Evolutionary conservation across 2,113 vertebrate species (phyloP), one percentile per base, ranked within the genome.

Genomic region (Paedocypris sp.): DNA sequence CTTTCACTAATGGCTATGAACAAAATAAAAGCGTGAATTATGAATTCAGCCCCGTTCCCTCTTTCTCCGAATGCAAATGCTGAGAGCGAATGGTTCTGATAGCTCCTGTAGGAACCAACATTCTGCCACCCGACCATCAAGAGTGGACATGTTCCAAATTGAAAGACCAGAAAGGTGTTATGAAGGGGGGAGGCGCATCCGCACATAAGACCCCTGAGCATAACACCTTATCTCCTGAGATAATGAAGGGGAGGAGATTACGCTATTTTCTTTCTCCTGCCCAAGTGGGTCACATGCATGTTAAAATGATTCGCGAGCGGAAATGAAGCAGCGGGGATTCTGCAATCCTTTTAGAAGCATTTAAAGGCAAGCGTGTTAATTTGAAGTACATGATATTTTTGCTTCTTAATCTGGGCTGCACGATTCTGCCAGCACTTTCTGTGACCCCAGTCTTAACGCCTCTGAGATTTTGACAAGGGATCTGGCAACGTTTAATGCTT

Each of bases 171-270:
- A 28, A 31, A 51, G 42, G 53, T 58, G 53, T 42, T 43, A 58
- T 43, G 42, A 39, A 43, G 39, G 16, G 12, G 38, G 4, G 39
- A 42, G 25, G 32, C 41, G 56, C 18, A 67, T 39, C 58, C 33
- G 26, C 23, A 35, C 15, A 18, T n/a, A 35, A 54, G 35, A 20
- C 22, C 57, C 41, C 3, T 61, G 58, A 54, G 31, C 42, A 31
- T 13, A 19, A 16, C 56, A 52, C 49, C 42, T 48, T 60, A 60
- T 60, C 60, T 64, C 23, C 18, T 29, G 32, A 51, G 41, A 45
- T 67, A 67, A 70, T 61, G n/a, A 54, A 15, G 45, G 43, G 62
- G 54, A 20, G 54, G 43, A n/a, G 60, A 53, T 67, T 25, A 50
- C 25, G 48, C 60, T 67, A 36, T 61, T 64, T 61, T 57, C 31